Percentiles rank a stretch among this genome's conserved stretches.
Evolutionary conservation across 2,113 vertebrate genomes (phyloP).

Genomic region (Ammodytes marinus): DNA sequence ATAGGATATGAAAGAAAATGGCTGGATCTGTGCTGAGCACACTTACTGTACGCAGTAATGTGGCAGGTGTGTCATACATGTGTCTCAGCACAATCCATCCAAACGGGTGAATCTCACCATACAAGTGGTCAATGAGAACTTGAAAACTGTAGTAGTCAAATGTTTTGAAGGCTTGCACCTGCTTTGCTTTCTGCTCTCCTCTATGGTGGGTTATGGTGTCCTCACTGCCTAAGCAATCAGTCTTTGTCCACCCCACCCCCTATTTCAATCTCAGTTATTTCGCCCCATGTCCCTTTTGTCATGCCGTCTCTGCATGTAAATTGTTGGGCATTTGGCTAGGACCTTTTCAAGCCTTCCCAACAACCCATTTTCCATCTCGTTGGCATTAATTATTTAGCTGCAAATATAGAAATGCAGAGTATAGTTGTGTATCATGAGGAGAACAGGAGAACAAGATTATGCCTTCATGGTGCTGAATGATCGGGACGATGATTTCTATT

Average conservation of each 20-base stretch:
- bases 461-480: background rate
- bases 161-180: slow-evolving; percentile 18
- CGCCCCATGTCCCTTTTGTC: background rate
- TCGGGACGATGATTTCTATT: slow-evolving; percentile 3
- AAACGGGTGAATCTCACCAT: background rate
- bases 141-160: background rate
- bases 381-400: slow-evolving; percentile 40
- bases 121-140: background rate
- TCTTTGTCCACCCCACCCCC: slow-evolving; percentile 41
- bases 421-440: slow-evolving; percentile 6
- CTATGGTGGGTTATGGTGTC: slow-evolving; percentile 19
- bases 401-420: background rate
- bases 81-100: background rate
- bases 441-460: background rate
- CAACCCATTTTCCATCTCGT: slow-evolving; percentile 19
- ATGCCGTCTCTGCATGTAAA: slow-evolving; percentile 47
- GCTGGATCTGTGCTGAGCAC: background rate
- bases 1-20: background rate
- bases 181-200: slow-evolving; percentile 6
- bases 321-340: slow-evolving; percentile 51
- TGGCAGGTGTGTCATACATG: background rate
- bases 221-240: slow-evolving; percentile 40
- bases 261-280: slow-evolving; percentile 5
- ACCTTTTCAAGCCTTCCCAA: slow-evolving; percentile 40
- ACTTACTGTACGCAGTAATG: background rate